Evolutionary conservation across 2,113 vertebrate genomes (phyloP), one percentile per base, ranked within the genome.

Genomic region (Microtus richardsoni): DNA sequence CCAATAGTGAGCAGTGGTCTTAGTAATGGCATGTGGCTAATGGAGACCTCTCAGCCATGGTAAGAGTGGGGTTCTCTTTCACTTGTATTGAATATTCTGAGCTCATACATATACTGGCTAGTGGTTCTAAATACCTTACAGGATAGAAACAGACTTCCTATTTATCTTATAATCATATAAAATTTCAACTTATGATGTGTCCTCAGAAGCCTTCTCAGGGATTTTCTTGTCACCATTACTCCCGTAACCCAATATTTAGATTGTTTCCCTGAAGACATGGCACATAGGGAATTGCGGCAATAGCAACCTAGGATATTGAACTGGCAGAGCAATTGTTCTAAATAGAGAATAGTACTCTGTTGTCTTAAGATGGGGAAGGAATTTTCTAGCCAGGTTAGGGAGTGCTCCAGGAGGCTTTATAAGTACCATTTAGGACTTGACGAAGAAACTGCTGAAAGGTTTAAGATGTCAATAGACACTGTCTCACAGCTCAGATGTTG

Each of bases 131-230:
- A 73, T 91, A 79, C 78, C 64, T 52, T 79, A 66, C 22, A 85
- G 83, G 52, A 60, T 68, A 60, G 60, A 36, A 85, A 82, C 71
- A 52, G 39, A 82, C 64, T 96, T 95, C 47, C 86, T 36, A 21
- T 92, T 85, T 90, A 39, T 88, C 75, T 95, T 9, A 87, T 79
- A 54, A 91, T 89, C 78, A 89, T 85, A 47, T 49, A 88, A 92
- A 84, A 24, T 36, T 22, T 94, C 62, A 85, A 92, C 77, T 82
- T 52, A 52, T 66, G 85, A 66, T 44, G 10, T 93, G 44, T 74
- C 75, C 83, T 91, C 30, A 88, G 88, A 66, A 90, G 41, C 36
- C 36, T 33, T 91, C 39, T 19, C 22, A 85, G 52, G 79, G n/a
- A 33, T 93, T 30, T 78, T 39, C 22, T 2, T 87, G 49, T 89